These are phyloP conservation scores for Rhabdomys pumilio DNA, from an alignment of 2,797 vertebrate species.

Conservation along the genomic window DNA sequence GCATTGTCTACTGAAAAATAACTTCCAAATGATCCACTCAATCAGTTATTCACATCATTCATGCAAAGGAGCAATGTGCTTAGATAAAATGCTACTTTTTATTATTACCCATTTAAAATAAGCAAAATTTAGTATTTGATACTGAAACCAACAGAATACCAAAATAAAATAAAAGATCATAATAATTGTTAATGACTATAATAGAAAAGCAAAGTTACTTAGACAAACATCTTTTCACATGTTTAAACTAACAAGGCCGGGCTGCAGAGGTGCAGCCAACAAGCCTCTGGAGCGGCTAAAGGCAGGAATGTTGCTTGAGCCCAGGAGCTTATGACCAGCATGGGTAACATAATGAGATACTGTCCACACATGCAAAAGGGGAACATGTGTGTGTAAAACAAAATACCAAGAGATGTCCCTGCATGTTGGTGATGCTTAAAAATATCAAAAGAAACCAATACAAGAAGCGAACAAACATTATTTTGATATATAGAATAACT, in stretches of 20 bases:
- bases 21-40: not conserved
- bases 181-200: constrained; percentile 9
- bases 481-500: not conserved
- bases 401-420: constrained; percentile 3
- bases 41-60: not conserved
- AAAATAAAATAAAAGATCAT: constrained; percentile 36
- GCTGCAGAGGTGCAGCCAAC: not conserved
- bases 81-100: constrained; percentile 44
- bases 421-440: not conserved
- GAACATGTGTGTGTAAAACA: not conserved
- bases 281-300: not conserved
- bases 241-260: not conserved
- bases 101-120: not conserved
- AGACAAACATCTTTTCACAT: not conserved
- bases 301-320: not conserved
- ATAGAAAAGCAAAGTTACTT: constrained; percentile 1
- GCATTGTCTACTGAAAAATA: not conserved
- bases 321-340: not conserved
- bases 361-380: not conserved
- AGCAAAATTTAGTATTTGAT: constrained; percentile 21
- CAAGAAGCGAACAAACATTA: not conserved
- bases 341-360: not conserved
- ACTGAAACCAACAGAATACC: not conserved
- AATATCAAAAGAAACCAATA: constrained; percentile 52
- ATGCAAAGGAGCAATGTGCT: not conserved